These are phyloP conservation scores for Drosophila yakuba DNA, from an alignment of 1,140 invertebrate species.

Conservation along the genomic window DNA sequence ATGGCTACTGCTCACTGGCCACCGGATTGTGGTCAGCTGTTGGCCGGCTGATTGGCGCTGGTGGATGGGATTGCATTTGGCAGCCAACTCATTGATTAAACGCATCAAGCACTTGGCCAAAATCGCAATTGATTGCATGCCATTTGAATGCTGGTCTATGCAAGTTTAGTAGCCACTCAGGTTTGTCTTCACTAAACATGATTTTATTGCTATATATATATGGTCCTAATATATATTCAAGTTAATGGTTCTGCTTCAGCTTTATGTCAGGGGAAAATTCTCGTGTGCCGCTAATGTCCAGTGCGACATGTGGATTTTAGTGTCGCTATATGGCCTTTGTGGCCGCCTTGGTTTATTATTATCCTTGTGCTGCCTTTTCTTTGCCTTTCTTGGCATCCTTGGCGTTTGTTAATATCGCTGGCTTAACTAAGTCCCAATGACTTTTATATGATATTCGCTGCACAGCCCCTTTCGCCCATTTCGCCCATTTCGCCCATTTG, in stretches of 20 bases:
- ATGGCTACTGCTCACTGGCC: background rate
- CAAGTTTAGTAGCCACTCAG: background rate
- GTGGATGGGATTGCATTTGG: background rate
- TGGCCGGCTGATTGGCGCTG: conserved; percentile 12
- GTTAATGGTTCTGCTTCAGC: background rate
- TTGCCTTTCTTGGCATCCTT: background rate
- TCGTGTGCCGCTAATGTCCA: conserved; percentile 41
- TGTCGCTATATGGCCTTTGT: conserved; percentile 57
- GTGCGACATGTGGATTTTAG: conserved; percentile 74
- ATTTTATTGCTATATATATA: background rate
- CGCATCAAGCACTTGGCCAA: background rate
- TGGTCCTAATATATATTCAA: background rate
- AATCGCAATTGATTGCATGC: conserved; percentile 2
- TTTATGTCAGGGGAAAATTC: background rate
- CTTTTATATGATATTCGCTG: conserved; percentile 77
- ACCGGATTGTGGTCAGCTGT: conserved; percentile 16
- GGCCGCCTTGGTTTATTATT: conserved; percentile 70
- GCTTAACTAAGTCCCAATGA: conserved; percentile 81
- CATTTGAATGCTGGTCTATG: background rate
- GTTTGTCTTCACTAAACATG: too few species aligned
- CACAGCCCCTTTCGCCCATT: conserved; percentile 1
- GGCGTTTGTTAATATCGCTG: conserved; percentile 78
- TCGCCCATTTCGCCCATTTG: conserved; percentile 14
- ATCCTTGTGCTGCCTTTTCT: conserved; percentile 15
- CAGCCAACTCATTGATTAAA: conserved; percentile 1